These are phyloP conservation scores for Scartelaos histophorus DNA, from an alignment of 2,113 vertebrate genomes.

Conservation along the genomic window DNA sequence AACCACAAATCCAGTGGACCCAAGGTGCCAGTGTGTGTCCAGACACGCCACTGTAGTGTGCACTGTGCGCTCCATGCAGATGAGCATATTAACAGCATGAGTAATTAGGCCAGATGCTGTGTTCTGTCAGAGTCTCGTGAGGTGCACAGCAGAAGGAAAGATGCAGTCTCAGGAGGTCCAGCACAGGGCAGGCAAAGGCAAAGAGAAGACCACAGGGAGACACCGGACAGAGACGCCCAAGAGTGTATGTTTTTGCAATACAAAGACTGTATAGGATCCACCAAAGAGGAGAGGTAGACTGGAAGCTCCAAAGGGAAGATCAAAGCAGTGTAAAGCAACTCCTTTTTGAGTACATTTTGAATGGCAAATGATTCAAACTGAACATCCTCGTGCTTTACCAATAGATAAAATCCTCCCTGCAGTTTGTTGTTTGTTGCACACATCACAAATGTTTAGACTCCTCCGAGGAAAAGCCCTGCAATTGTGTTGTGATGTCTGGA, in stretches of 20 bases:
- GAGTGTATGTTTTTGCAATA: not conserved
- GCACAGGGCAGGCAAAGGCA: conserved; percentile 11
- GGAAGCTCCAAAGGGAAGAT: no score
- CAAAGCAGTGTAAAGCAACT: no score
- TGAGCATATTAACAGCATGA: conserved; percentile 48
- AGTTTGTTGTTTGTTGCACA: not conserved
- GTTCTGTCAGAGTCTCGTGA: conserved; percentile 23
- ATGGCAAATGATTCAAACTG: no score
- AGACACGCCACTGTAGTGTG: conserved; percentile 3
- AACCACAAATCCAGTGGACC: conserved; percentile 23
- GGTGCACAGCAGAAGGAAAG: conserved; percentile 18
- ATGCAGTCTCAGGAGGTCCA: conserved; percentile 19
- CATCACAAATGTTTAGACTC: conserved; percentile 1
- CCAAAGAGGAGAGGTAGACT: no score
- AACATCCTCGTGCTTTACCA: not conserved
- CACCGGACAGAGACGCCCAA: not conserved
- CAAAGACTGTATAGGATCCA: not conserved
- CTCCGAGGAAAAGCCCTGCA: not conserved
- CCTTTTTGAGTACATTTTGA: no score
- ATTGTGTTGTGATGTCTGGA: conserved; percentile 51
- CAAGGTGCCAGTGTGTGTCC: conserved; percentile 2
- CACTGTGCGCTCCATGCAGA: conserved; percentile 32
- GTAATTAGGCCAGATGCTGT: conserved; percentile 62
- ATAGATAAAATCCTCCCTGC: no score
- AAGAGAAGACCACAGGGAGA: not conserved